Conservation (phyloP, 2,888 invertebrate species). For the Diarsia brunnea region DNA sequence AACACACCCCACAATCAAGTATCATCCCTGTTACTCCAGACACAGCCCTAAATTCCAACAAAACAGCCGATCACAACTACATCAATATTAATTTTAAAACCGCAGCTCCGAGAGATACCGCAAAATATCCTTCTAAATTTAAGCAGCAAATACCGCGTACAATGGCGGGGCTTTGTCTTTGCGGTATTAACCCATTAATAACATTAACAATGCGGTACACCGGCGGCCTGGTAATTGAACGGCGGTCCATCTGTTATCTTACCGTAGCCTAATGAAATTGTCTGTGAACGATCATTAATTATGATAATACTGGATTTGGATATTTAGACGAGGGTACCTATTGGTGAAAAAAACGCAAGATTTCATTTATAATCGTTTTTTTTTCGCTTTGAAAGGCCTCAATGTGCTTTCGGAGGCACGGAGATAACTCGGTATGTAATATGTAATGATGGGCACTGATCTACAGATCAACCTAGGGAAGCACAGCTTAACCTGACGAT, state of each 20-base stretch:
- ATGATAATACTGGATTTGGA: slow-evolving; percentile 66
- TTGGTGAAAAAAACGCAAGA: neutral
- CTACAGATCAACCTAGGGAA: no score
- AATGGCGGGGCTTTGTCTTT: slow-evolving; percentile 77
- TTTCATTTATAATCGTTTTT: neutral
- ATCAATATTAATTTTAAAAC: slow-evolving; percentile 70
- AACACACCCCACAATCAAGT: neutral
- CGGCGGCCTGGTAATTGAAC: slow-evolving; percentile 78
- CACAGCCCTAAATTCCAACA: neutral
- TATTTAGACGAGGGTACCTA: slow-evolving; percentile 1
- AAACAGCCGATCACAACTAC: slow-evolving; percentile 36
- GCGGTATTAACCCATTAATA: slow-evolving; percentile 82
- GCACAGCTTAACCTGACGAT: no score
- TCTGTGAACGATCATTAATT: slow-evolving; percentile 80
- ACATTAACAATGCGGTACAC: slow-evolving; percentile 82
- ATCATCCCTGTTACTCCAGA: neutral
- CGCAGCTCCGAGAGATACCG: slow-evolving; percentile 55
- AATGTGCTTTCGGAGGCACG: no score
- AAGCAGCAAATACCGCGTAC: slow-evolving; percentile 66
- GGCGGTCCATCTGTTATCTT: slow-evolving; percentile 80
- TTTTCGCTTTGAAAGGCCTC: neutral
- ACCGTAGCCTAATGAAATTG: slow-evolving; percentile 78
- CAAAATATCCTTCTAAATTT: slow-evolving; percentile 68
- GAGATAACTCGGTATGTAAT: no score
- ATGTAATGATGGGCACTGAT: no score